Conservation (phyloP, 1,140 invertebrate species). For the Dendrolimus kikuchii region DNA sequence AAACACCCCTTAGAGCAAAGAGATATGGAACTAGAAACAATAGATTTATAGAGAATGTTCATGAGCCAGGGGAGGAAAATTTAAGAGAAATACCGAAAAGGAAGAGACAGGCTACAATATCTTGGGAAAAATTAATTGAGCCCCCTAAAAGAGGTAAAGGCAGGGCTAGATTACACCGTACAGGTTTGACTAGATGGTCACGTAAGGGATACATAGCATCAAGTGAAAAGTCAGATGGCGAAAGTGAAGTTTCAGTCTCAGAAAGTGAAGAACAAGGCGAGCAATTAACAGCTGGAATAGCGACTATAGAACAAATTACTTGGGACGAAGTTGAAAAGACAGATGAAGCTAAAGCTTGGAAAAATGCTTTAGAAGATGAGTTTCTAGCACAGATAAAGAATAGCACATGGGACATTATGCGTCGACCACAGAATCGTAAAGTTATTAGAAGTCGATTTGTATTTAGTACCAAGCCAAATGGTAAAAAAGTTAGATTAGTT, state of each 20-base stretch:
- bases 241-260: conserved; percentile 1
- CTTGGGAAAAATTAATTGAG: conserved; percentile 9
- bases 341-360: conserved; percentile 12
- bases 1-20: too few species aligned
- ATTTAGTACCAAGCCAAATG: too few species aligned
- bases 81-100: background rate
- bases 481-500: too few species aligned
- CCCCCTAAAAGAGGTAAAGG: conserved; percentile 12
- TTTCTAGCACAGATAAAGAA: too few species aligned
- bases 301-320: conserved; percentile 12
- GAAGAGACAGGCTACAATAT: conserved; percentile 3
- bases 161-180: conserved; percentile 13
- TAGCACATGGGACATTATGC: too few species aligned
- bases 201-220: conserved; percentile 11
- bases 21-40: background rate
- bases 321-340: conserved; percentile 16
- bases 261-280: conserved; percentile 9
- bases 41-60: background rate
- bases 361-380: too few species aligned
- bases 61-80: background rate
- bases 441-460: too few species aligned
- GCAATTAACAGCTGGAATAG: conserved; percentile 8
- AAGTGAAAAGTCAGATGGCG: conserved; percentile 1
- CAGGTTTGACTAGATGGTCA: conserved; percentile 10
- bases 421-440: too few species aligned